Conservation (phyloP, 2,113 vertebrate genomes). For the Crotophaga sulcirostris region DNA sequence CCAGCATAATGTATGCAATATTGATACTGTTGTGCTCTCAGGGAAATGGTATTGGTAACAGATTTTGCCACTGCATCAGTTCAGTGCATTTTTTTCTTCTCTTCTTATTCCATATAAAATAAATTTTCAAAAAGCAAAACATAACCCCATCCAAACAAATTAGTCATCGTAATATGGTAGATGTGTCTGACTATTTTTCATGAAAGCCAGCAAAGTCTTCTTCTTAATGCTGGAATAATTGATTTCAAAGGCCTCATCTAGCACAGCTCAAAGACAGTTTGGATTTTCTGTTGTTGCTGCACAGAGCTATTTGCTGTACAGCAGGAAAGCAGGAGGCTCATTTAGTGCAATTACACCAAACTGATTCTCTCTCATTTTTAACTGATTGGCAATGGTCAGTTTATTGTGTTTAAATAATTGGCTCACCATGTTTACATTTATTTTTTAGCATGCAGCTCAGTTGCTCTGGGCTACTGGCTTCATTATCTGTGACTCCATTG, state of each 20-base stretch:
- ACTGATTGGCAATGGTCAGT: background rate
- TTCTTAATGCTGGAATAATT: background rate
- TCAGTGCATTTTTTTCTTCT: background rate
- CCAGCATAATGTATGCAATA: background rate
- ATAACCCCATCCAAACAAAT: background rate
- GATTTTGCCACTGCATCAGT: background rate
- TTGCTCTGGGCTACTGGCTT: background rate
- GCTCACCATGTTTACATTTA: conserved; percentile 29
- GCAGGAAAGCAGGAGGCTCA: background rate
- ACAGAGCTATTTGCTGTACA: background rate
- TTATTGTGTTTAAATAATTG: background rate
- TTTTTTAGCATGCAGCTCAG: background rate
- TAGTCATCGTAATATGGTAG: conserved; percentile 20
- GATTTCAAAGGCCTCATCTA: background rate
- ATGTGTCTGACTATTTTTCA: background rate
- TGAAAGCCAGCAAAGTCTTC: background rate
- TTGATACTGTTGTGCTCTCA: background rate
- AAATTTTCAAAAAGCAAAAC: background rate
- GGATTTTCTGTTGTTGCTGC: background rate
- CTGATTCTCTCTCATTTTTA: background rate
- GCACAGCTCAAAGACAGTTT: background rate
- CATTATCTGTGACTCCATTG: background rate
- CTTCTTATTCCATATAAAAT: background rate
- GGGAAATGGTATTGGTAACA: background rate
- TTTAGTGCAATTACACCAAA: background rate